Evolutionary conservation across 2,888 invertebrate species (phyloP).

Genomic region (Conus canariensis): DNA sequence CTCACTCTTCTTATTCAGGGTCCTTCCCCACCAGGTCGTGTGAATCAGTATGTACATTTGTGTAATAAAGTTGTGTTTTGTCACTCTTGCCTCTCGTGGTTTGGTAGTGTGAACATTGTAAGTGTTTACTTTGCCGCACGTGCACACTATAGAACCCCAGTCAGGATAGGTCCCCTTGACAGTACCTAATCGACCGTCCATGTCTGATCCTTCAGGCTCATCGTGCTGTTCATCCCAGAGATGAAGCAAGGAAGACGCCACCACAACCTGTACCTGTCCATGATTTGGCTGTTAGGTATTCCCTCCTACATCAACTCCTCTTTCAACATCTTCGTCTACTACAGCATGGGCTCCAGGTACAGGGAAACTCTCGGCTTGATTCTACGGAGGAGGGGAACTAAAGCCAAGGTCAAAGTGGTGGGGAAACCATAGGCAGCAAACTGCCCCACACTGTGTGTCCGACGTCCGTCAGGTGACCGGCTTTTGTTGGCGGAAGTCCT

Average conservation of each 20-base stretch:
- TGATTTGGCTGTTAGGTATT: conserved; percentile 10
- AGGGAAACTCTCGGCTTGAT: neutral
- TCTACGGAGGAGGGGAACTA: neutral
- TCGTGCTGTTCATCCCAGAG: neutral
- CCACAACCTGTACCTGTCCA: neutral
- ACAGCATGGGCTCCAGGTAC: conserved; percentile 44
- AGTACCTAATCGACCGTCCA: neutral
- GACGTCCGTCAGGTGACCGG: too few species aligned
- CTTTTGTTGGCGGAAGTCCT: too few species aligned
- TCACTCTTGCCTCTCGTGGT: too few species aligned
- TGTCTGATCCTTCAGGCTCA: neutral
- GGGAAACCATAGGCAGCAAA: neutral
- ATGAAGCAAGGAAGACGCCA: neutral
- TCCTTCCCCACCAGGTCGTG: neutral
- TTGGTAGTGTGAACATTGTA: too few species aligned
- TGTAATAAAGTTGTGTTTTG: too few species aligned
- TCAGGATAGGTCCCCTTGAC: too few species aligned
- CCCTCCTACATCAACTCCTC: conserved; percentile 31
- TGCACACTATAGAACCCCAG: too few species aligned
- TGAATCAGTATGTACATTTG: neutral
- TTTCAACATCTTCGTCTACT: conserved; percentile 45
- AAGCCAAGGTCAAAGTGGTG: neutral
- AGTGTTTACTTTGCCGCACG: too few species aligned
- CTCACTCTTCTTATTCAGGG: too few species aligned
- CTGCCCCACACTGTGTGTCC: too few species aligned